Evolutionary conservation across 2,113 vertebrate genomes (phyloP).

Genomic region (Mus pahari): DNA sequence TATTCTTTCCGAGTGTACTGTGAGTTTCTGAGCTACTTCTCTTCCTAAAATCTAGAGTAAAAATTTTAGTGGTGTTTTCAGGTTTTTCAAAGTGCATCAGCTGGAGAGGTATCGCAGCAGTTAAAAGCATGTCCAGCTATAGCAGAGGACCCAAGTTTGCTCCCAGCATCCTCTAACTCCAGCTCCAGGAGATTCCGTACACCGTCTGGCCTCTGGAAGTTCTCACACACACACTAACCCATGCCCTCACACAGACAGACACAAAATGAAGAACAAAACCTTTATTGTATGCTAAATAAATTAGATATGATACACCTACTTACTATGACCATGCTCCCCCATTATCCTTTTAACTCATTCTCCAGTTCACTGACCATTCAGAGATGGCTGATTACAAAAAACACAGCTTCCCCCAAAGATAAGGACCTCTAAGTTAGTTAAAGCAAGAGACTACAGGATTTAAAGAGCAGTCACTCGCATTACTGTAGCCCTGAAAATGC

Average conservation of each 20-base stretch:
- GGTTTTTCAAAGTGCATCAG: conserved; percentile 18
- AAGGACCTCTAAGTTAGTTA: not conserved
- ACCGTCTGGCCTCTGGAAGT: not conserved
- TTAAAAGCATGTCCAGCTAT: not conserved
- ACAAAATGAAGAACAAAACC: not conserved
- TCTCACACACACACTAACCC: no score
- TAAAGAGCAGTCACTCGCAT: conserved; percentile 6
- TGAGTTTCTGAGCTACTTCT: not conserved
- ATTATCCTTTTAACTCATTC: conserved; percentile 32
- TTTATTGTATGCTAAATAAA: not conserved
- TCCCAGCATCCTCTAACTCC: not conserved
- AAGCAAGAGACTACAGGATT: conserved; percentile 13
- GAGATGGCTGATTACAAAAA: conserved; percentile 37
- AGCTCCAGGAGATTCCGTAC: not conserved
- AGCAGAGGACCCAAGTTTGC: not conserved
- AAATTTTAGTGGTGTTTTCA: not conserved
- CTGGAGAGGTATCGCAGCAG: not conserved
- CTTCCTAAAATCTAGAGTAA: not conserved
- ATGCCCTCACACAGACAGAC: no score
- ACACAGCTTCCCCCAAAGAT: not conserved
- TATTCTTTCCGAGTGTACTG: not conserved
- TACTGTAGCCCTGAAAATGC: not conserved
- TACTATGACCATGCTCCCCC: not conserved
- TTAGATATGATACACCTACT: not conserved
- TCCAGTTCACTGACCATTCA: not conserved